Percentiles rank a stretch among this genome's conserved stretches.
phyloP scores from a whole-genome alignment of 1,140 invertebrate species.

The Nasonia longicornis region DNA sequence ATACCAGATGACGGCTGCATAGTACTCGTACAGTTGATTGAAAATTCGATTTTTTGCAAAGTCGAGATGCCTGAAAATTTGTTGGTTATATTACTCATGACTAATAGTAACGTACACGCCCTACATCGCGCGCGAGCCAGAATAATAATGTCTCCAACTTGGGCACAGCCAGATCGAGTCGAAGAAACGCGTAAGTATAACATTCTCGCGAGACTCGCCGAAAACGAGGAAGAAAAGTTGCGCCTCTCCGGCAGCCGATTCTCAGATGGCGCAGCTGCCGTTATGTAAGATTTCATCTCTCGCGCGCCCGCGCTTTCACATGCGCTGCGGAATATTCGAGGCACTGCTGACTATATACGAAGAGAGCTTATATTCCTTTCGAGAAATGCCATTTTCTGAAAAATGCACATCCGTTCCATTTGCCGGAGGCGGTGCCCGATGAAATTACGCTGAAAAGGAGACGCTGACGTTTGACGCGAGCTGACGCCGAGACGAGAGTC shows the following conservation, averaged over 20 bases:
- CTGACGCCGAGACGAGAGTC: not conserved
- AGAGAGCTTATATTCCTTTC: conserved; percentile 3
- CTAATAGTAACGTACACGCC: no score
- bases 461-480: conserved; percentile 28
- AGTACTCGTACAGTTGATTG: no score
- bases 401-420: conserved; percentile 40
- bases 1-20: not conserved
- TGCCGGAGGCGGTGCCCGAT: not conserved
- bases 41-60: no score
- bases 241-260: no score
- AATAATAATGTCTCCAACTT: not conserved
- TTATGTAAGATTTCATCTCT: not conserved
- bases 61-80: no score
- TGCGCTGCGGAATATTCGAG: not conserved
- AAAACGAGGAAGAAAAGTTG: not conserved
- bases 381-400: conserved; percentile 30
- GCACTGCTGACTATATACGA: not conserved
- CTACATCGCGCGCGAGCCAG: not conserved
- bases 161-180: not conserved
- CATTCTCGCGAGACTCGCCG: not conserved
- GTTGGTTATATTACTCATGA: no score
- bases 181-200: not conserved
- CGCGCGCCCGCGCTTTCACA: not conserved
- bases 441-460: conserved; percentile 25
- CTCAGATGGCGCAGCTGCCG: not conserved